Evolutionary conservation across 2,888 invertebrate genomes (phyloP).

Genomic region (Acleris emargana): DNA sequence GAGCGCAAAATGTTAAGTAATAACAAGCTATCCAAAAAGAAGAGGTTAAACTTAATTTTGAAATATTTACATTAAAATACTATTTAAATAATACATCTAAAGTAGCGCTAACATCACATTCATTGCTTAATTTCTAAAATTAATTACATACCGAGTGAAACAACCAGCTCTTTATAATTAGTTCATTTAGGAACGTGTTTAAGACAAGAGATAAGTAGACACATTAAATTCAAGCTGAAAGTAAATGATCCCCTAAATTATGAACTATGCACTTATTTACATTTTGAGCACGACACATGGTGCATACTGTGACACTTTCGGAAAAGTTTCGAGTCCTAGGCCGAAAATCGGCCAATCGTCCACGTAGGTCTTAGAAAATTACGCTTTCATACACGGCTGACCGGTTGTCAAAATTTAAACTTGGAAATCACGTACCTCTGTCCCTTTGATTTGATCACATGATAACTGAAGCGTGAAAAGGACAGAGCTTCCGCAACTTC

Average conservation of each 20-base stretch:
- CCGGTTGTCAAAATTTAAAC: no score
- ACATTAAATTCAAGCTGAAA: slow-evolving; percentile 34
- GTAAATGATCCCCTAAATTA: slow-evolving; percentile 38
- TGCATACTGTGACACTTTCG: slow-evolving; percentile 81
- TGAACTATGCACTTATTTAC: slow-evolving; percentile 55
- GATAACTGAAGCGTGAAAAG: no score
- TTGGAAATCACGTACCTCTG: no score
- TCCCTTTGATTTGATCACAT: no score
- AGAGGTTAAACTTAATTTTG: slow-evolving; percentile 12
- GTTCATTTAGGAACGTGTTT: slow-evolving; percentile 27
- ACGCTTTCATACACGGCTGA: no score
- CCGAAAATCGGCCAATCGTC: slow-evolving; percentile 15
- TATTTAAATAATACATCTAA: slow-evolving; percentile 54
- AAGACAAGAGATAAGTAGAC: slow-evolving; percentile 40
- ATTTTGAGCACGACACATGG: slow-evolving; percentile 78
- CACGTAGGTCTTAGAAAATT: slow-evolving; percentile 4
- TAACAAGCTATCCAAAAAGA: slow-evolving; percentile 13
- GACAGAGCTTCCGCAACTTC: no score
- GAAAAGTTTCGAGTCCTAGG: slow-evolving; percentile 71
- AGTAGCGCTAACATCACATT: slow-evolving; percentile 65
- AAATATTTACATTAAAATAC: slow-evolving; percentile 39
- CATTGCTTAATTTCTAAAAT: slow-evolving; percentile 50
- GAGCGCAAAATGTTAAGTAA: slow-evolving; percentile 8
- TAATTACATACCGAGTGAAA: slow-evolving; percentile 38
- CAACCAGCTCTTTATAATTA: slow-evolving; percentile 12